A percentile compares a stretch with the other conserved stretches of the same genome.
phyloP scores from a whole-genome alignment of 1,140 invertebrate genomes.

The Pogonus chalceus region DNA sequence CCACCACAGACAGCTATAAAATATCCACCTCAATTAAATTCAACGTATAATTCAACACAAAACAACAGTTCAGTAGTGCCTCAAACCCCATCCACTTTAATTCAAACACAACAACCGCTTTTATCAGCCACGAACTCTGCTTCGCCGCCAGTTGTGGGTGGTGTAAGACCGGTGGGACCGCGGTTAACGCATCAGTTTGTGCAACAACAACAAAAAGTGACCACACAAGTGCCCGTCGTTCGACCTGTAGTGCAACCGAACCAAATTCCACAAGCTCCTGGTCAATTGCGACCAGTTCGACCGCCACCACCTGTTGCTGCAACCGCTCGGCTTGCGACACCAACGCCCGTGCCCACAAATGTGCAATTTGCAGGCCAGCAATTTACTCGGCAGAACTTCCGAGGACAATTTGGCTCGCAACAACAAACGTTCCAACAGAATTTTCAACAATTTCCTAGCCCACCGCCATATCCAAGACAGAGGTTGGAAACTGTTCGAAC shows the following conservation, averaged over 20 bases:
- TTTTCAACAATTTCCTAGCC: constrained; percentile 25
- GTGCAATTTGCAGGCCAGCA: not conserved
- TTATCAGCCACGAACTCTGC: not conserved
- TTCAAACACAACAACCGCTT: not conserved
- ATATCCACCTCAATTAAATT: not conserved
- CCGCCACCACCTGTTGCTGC: not conserved
- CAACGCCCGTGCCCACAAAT: not conserved
- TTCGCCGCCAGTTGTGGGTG: not conserved
- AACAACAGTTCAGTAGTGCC: constrained; percentile 1
- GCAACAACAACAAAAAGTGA: constrained; percentile 21
- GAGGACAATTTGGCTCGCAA: constrained; percentile 14
- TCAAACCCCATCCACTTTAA: not conserved
- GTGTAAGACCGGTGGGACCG: not conserved
- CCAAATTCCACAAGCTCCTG: not conserved
- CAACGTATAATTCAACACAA: not conserved
- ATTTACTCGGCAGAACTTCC: not conserved
- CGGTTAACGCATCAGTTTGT: not conserved
- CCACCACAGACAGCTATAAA: not conserved
- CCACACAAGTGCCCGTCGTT: constrained; percentile 8
- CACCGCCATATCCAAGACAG: constrained; percentile 41
- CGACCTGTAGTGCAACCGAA: not conserved
- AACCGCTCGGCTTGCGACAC: not conserved
- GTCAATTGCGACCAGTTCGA: not conserved
- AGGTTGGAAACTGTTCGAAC: constrained; percentile 49
- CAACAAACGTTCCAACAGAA: constrained; percentile 29